Base-by-base conservation (phyloP, 2,888 invertebrate genomes). In the Synergus itoensis region DNA sequence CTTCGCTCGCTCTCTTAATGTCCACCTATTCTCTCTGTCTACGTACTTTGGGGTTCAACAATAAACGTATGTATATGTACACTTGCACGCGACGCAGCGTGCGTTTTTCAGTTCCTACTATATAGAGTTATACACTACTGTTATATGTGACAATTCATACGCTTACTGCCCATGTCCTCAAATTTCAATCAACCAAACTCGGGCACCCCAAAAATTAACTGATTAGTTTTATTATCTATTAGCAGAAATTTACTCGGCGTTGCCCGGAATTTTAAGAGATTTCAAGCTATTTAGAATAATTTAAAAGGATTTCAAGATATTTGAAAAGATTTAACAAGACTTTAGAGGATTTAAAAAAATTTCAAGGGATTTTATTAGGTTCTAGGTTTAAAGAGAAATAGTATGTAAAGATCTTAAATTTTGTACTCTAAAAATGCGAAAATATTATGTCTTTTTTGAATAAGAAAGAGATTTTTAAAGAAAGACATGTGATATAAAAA, bases 1-100 rank as follows among this genome's bases (percentile, higher is more conserved):
- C 91, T 91, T 90, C 82, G 77, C 82, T 83, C 83, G 78, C 62
- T 65, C 78, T 77, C 79, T 81, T 75, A 78, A 80, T 76, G 84
- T 63, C 62, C 77, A 64, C 64, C 60, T 62, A 67, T 77, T 80
- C 73, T 69, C 28, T 45, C 65, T 9, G 40, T 67, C 41, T 79
- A 28, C 18, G 53, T 57, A 67, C 67, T 53, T 45, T 21, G 14
- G 60, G 73, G 73, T 53, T 73, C 73, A 53, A 73, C 73, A 73
- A 73, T 73, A 73, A n/a, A n/a, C 28, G n/a, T 69, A 69, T 16
- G 28, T 69, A 43, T 69, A 69, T 43, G 43, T 67, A 69, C 14
- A 48, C 48, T 48, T 18, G 36, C 36, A 36, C 53, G 73, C 48
- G 69, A 69, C 48, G 28, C 62, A 62, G 12, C 14, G 62, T 28